Evolutionary conservation across 2,797 vertebrate species (phyloP).

Genomic region (Emydoidea blandingii): DNA sequence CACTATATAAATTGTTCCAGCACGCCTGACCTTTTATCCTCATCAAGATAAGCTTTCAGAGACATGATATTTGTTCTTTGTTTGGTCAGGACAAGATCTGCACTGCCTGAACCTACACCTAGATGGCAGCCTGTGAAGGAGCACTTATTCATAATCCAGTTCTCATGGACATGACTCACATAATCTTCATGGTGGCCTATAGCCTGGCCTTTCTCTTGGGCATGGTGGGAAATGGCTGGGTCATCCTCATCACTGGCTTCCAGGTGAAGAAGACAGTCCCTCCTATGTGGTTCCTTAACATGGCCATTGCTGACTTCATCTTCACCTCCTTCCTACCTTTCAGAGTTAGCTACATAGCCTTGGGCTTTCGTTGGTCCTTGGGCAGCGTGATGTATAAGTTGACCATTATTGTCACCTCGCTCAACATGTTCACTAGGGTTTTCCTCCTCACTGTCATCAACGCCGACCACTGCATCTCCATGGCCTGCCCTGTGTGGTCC

Average conservation of each 20-base stretch:
- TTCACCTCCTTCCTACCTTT: slow-evolving; percentile 19
- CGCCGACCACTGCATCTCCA: slow-evolving; percentile 17
- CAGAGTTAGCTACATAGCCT: not conserved
- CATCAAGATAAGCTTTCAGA: not conserved
- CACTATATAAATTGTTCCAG: too few species aligned
- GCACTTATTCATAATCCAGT: too few species aligned
- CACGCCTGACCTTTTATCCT: too few species aligned
- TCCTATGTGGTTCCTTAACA: too few species aligned
- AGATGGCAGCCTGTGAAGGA: not conserved
- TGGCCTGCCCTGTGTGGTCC: slow-evolving; percentile 2
- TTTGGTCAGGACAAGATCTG: too few species aligned
- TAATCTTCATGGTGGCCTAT: not conserved
- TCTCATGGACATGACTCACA: not conserved
- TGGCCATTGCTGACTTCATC: not conserved
- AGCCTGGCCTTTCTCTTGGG: too few species aligned
- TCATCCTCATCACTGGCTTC: too few species aligned
- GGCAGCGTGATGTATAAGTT: slow-evolving; percentile 6
- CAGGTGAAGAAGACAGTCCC: too few species aligned
- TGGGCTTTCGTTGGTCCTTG: slow-evolving; percentile 27
- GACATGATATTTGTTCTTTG: not conserved
- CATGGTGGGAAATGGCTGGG: too few species aligned
- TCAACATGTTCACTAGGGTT: slow-evolving; percentile 31
- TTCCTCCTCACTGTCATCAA: slow-evolving; percentile 39
- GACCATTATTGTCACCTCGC: not conserved
- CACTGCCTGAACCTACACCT: too few species aligned